Conservation (phyloP, 2,888 invertebrate genomes). For the Amblyjoppa proteus region DNA sequence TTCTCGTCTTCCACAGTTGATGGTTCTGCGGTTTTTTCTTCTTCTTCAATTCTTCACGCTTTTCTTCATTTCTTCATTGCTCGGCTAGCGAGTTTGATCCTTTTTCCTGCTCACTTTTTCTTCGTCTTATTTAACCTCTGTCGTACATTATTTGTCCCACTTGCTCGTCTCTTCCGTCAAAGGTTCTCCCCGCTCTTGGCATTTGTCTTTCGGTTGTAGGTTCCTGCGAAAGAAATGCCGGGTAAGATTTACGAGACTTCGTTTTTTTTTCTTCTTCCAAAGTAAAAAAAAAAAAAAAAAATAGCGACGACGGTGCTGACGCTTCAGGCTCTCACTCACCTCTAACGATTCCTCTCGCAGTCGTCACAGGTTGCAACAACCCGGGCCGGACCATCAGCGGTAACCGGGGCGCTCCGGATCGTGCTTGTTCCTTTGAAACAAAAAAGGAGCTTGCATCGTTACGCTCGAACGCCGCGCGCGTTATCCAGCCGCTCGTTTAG, state of each 20-base stretch:
- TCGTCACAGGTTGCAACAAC: conserved; percentile 20
- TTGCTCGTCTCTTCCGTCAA: neutral
- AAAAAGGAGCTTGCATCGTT: conserved; percentile 27
- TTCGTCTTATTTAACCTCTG: neutral
- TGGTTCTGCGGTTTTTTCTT: conserved; percentile 29
- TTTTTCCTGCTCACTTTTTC: neutral
- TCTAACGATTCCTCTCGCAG: neutral
- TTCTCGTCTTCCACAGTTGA: conserved; percentile 28
- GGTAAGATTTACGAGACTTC: neutral
- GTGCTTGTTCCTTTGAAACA: conserved; percentile 8
- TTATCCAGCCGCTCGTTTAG: neutral
- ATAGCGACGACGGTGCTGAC: neutral
- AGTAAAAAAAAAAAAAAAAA: neutral
- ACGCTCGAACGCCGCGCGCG: conserved; percentile 15
- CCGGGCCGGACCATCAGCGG: too few species aligned
- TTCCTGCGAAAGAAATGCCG: neutral
- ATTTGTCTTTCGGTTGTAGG: neutral
- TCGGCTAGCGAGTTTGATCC: too few species aligned
- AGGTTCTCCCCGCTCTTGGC: neutral
- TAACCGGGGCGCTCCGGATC: neutral
- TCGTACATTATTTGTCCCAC: neutral
- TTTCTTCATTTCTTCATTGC: neutral
- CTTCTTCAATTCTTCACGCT: neutral
- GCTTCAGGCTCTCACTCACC: neutral
- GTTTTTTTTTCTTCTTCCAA: neutral